Percentiles rank a stretch among this genome's conserved stretches.
These are phyloP conservation scores for Paedocypris sp. DNA, from an alignment of 2,113 vertebrate species.

Conservation along the genomic window DNA sequence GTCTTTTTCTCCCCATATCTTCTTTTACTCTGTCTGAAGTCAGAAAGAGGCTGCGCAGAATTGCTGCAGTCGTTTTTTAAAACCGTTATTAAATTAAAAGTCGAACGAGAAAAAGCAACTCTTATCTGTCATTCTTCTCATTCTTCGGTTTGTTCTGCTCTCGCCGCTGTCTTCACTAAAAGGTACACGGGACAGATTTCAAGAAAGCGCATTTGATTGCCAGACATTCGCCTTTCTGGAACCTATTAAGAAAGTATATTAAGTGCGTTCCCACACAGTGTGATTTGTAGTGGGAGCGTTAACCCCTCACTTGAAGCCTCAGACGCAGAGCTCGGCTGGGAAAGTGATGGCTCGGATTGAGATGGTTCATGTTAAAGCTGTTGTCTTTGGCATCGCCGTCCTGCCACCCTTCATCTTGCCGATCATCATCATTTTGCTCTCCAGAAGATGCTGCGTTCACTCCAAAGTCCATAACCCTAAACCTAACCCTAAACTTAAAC, in stretches of 20 bases:
- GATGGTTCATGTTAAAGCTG: slow-evolving; percentile 51
- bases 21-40: slow-evolving; percentile 16
- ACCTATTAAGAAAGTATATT: slow-evolving; percentile 53
- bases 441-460: too few species aligned
- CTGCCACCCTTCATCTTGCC: too few species aligned
- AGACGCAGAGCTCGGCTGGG: slow-evolving; percentile 49
- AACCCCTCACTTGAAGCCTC: slow-evolving; percentile 51
- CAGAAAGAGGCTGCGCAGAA: slow-evolving; percentile 8
- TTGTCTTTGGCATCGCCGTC: slow-evolving; percentile 32
- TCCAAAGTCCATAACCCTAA: too few species aligned
- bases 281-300: slow-evolving; percentile 60
- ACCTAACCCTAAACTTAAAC: too few species aligned
- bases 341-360: slow-evolving; percentile 61
- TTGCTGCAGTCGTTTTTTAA: slow-evolving; percentile 1
- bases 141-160: slow-evolving; percentile 9
- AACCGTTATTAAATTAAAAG: slow-evolving; percentile 18
- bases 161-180: slow-evolving; percentile 32
- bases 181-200: slow-evolving; percentile 26
- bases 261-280: slow-evolving; percentile 51
- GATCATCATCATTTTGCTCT: too few species aligned
- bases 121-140: slow-evolving; percentile 33
- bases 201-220: slow-evolving; percentile 34
- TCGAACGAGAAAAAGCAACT: slow-evolving; percentile 20
- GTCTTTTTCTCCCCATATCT: slow-evolving; percentile 9
- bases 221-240: slow-evolving; percentile 50